Conservation (phyloP, 2,113 vertebrate species). For the Xenus cinereus region DNA sequence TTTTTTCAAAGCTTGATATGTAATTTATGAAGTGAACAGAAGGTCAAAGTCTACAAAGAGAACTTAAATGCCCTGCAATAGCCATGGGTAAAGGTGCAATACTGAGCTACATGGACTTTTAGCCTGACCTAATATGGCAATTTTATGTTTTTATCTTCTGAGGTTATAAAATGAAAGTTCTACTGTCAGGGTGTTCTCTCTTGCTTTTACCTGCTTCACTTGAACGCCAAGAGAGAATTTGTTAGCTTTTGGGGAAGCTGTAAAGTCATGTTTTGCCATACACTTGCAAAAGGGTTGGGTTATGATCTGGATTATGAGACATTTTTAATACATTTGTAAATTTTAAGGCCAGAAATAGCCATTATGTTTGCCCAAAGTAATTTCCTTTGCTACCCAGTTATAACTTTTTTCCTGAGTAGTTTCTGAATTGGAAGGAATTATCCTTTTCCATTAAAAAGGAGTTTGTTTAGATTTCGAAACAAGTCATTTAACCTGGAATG, state of each 20-base stretch:
- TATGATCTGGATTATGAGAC: not conserved
- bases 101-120: not conserved
- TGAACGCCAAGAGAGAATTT: not conserved
- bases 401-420: not conserved
- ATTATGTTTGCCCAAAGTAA: not conserved
- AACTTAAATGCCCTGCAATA: not conserved
- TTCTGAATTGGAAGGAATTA: not conserved
- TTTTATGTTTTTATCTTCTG: not conserved
- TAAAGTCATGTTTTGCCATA: not conserved
- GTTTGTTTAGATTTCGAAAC: not conserved
- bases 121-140: not conserved
- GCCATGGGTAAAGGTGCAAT: not conserved
- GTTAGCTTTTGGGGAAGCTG: not conserved
- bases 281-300: not conserved
- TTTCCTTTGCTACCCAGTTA: not conserved
- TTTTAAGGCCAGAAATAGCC: not conserved
- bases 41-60: conserved; percentile 19
- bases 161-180: not conserved
- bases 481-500: not conserved
- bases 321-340: conserved; percentile 23
- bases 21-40: conserved; percentile 23
- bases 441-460: not conserved
- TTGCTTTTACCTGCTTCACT: not conserved
- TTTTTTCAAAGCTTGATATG: not conserved
- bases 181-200: not conserved